Evolutionary conservation across 2,888 invertebrate genomes (phyloP).

Genomic region (Crematogaster levior): DNA sequence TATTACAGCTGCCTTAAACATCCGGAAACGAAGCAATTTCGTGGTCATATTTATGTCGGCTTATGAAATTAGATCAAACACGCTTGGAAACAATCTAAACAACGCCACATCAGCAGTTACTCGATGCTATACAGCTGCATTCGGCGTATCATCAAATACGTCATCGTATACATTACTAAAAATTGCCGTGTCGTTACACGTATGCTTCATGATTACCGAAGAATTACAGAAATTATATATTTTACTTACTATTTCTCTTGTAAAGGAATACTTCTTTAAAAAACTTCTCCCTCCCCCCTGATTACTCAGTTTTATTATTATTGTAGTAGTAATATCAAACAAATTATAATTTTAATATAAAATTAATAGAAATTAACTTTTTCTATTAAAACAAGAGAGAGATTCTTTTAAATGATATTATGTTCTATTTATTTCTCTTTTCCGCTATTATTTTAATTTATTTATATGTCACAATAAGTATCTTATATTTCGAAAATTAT

Average conservation of each 20-base stretch:
- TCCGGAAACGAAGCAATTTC: neutral
- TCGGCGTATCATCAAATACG: slow-evolving; percentile 19
- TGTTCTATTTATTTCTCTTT: neutral
- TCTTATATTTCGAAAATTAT: neutral
- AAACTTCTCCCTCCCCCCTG: no score
- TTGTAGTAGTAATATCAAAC: neutral
- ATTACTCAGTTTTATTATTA: no score
- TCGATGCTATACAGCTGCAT: slow-evolving; percentile 1
- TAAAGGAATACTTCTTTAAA: no score
- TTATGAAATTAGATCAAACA: slow-evolving; percentile 19
- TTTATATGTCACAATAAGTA: neutral
- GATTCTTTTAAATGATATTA: neutral
- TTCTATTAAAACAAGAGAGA: slow-evolving; percentile 3
- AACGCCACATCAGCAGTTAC: slow-evolving; percentile 21
- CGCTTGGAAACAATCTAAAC: neutral
- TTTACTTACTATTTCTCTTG: neutral
- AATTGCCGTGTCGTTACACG: slow-evolving; percentile 2
- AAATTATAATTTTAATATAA: neutral
- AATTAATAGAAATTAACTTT: slow-evolving; percentile 8
- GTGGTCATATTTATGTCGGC: neutral
- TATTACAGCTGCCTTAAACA: neutral
- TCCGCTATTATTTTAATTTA: neutral
- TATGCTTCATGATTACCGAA: neutral
- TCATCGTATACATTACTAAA: slow-evolving; percentile 30
- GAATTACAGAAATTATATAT: neutral